Percentiles rank a stretch among this genome's conserved stretches.
Conservation (phyloP, 30 jellyfish, hydroid and myxozoan genomes). For the Sanderia malayensis region DNA sequence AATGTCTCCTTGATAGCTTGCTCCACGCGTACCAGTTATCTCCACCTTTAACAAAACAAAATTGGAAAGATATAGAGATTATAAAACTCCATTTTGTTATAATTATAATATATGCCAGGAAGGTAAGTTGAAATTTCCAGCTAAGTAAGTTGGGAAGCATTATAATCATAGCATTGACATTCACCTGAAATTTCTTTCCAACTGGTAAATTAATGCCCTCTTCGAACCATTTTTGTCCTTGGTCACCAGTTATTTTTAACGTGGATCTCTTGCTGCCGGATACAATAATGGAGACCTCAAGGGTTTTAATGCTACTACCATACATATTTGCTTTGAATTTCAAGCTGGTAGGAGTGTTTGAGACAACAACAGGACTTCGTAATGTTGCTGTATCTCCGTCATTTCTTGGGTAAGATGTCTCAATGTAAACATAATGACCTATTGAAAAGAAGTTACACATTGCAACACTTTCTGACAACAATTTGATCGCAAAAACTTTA, state of each 20-base stretch:
- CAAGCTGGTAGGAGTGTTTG: slow-evolving; percentile 23
- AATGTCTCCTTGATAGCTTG: too few species aligned
- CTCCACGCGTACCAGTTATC: too few species aligned
- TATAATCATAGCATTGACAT: too few species aligned
- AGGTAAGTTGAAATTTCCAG: too few species aligned
- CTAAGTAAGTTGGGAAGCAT: too few species aligned
- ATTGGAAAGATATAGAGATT: too few species aligned
- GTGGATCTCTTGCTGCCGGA: not conserved
- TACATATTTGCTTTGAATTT: slow-evolving; percentile 38
- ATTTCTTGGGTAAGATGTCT: slow-evolving; percentile 51
- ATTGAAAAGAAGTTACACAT: too few species aligned
- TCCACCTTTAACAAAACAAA: too few species aligned
- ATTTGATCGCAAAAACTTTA: too few species aligned
- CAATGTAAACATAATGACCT: slow-evolving; percentile 46
- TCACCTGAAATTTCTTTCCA: slow-evolving; percentile 21
- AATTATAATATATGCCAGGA: too few species aligned
- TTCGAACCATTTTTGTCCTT: slow-evolving; percentile 34
- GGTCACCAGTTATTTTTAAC: slow-evolving; percentile 26
- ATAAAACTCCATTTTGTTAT: too few species aligned
- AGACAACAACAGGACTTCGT: slow-evolving; percentile 22
- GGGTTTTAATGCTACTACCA: slow-evolving; percentile 13
- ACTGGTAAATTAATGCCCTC: slow-evolving; percentile 20
- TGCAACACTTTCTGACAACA: too few species aligned
- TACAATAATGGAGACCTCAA: slow-evolving; percentile 1
- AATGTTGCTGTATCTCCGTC: slow-evolving; percentile 43